A percentile compares a stretch with the other conserved stretches of the same genome.
phyloP scores from a whole-genome alignment of 2,888 invertebrate species.

The Leucoma salicis region DNA sequence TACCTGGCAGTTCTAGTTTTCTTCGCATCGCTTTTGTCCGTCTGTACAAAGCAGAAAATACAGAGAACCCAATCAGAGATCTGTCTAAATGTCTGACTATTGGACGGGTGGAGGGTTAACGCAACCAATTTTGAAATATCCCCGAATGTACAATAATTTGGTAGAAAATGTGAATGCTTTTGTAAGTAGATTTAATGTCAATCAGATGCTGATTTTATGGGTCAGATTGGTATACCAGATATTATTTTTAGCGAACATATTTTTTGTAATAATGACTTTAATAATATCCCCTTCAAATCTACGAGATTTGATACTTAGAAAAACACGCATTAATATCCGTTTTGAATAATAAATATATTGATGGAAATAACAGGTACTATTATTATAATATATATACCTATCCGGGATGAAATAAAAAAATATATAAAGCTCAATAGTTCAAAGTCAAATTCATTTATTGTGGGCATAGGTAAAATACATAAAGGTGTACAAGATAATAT shows the following conservation, averaged over 20 bases:
- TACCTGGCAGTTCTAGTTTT: slow-evolving; percentile 47
- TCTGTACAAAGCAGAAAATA: slow-evolving; percentile 46
- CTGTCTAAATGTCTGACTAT: slow-evolving; percentile 53
- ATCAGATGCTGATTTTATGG: background rate
- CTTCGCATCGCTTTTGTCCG: slow-evolving; percentile 48
- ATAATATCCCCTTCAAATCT: background rate
- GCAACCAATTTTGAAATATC: slow-evolving; percentile 32
- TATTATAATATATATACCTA: too few species aligned
- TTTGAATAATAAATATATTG: too few species aligned
- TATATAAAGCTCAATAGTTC: too few species aligned
- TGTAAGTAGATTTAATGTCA: slow-evolving; percentile 5
- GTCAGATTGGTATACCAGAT: background rate
- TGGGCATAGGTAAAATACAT: too few species aligned
- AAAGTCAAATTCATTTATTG: too few species aligned
- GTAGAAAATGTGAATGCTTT: slow-evolving; percentile 11
- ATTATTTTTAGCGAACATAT: background rate
- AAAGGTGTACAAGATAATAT: too few species aligned
- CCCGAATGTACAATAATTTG: slow-evolving; percentile 20
- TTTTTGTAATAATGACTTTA: too few species aligned
- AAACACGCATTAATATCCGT: too few species aligned
- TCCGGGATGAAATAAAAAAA: too few species aligned
- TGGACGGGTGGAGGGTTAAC: slow-evolving; percentile 36
- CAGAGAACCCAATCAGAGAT: slow-evolving; percentile 60
- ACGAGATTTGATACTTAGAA: too few species aligned
- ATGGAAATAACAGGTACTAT: too few species aligned